phyloP scores from a whole-genome alignment of 2,797 vertebrate species.

The Acridotheres tristis region DNA sequence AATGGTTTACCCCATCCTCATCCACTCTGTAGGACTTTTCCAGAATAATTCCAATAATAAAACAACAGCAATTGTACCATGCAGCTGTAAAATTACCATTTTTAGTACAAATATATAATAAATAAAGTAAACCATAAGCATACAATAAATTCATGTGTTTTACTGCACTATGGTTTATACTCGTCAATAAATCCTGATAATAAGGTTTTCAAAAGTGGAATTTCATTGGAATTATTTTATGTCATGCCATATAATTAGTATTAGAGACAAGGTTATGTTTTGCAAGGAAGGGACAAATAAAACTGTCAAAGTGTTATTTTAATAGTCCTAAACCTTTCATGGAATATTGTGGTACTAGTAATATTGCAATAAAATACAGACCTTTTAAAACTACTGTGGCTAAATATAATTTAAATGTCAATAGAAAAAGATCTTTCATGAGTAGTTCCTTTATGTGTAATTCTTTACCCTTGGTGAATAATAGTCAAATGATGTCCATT shows the following conservation, averaged over 20 bases:
- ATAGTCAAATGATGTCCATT: slow-evolving; percentile 37
- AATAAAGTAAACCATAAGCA: slow-evolving; percentile 15
- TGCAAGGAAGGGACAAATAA: slow-evolving; percentile 48
- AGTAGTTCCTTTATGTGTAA: slow-evolving; percentile 22
- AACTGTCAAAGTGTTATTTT: slow-evolving; percentile 44
- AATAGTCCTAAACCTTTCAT: slow-evolving; percentile 19
- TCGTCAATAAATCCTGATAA: slow-evolving; percentile 42
- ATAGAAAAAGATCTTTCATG: slow-evolving; percentile 25
- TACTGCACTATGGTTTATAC: background rate
- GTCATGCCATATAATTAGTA: background rate
- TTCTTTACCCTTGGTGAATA: background rate
- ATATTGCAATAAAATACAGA: slow-evolving; percentile 13
- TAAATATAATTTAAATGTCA: slow-evolving; percentile 39
- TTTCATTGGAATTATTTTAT: slow-evolving; percentile 18
- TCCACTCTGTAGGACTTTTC: background rate
- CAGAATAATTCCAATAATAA: background rate
- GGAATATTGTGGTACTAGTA: slow-evolving; percentile 9
- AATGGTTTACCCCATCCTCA: background rate
- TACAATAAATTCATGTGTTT: slow-evolving; percentile 12
- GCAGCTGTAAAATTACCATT: background rate
- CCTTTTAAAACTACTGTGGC: slow-evolving; percentile 32
- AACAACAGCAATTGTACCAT: background rate
- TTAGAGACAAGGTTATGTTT: background rate
- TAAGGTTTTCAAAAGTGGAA: slow-evolving; percentile 40
- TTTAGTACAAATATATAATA: background rate